phyloP scores from a whole-genome alignment of 2,113 vertebrate genomes.

The Xiphophorus hellerii region DNA sequence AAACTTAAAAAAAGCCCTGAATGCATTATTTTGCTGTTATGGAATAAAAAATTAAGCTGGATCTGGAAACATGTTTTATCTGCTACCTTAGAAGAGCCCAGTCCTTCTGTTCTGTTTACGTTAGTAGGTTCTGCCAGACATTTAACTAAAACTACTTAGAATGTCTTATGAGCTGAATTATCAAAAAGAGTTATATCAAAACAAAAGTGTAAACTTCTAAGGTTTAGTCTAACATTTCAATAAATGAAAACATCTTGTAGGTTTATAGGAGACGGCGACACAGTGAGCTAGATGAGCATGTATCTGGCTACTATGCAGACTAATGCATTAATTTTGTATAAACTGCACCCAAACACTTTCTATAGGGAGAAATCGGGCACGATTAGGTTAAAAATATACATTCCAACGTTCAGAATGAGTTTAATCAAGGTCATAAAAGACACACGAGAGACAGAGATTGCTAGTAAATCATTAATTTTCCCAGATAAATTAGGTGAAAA shows the following conservation, averaged over 20 bases:
- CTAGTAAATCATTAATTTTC: background rate
- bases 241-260: background rate
- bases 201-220: background rate
- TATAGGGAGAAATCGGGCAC: background rate
- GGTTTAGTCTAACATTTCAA: background rate
- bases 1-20: background rate
- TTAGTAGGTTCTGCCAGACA: background rate
- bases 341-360: background rate
- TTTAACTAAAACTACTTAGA: background rate
- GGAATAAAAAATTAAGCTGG: background rate
- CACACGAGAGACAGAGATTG: background rate
- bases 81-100: background rate
- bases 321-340: background rate
- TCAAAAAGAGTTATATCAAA: background rate
- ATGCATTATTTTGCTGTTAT: background rate
- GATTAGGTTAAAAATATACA: background rate
- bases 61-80: background rate
- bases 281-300: background rate
- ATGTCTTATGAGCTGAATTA: background rate
- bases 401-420: background rate
- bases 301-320: background rate
- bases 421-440: background rate
- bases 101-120: background rate
- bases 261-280: no score
- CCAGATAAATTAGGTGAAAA: background rate